Evolutionary conservation across 2,888 invertebrate species (phyloP).

Genomic region (Polia nebulosa): DNA sequence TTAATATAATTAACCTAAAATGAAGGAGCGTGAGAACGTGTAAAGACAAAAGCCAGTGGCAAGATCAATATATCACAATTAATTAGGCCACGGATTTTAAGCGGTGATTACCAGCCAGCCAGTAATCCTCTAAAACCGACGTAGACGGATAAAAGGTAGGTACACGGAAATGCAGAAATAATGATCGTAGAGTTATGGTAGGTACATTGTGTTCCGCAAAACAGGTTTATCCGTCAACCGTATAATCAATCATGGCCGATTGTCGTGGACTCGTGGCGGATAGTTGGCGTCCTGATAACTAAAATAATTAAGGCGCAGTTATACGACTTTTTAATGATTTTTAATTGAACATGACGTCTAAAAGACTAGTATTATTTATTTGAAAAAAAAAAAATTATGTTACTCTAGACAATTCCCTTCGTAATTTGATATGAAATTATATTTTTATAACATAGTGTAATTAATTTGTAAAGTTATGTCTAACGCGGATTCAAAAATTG

Average conservation of each 20-base stretch:
- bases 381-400: no score
- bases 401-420: no score
- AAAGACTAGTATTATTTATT: no score
- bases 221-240: slow-evolving; percentile 24
- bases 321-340: no score
- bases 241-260: slow-evolving; percentile 50
- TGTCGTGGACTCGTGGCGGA: slow-evolving; percentile 33
- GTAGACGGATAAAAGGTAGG: slow-evolving; percentile 9
- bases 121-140: slow-evolving; percentile 16
- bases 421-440: no score
- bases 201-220: slow-evolving; percentile 10
- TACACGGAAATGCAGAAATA: slow-evolving; percentile 16
- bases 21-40: no score
- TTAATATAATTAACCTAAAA: no score
- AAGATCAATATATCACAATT: background rate
- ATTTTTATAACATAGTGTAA: no score
- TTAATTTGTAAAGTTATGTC: no score
- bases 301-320: slow-evolving; percentile 49
- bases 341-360: no score
- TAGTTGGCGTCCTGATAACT: slow-evolving; percentile 26
- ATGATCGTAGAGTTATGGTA: slow-evolving; percentile 5
- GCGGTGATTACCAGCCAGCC: slow-evolving; percentile 16
- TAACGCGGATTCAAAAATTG: no score
- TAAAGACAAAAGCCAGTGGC: no score
- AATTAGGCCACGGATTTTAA: slow-evolving; percentile 10